Evolutionary conservation across 2,113 vertebrate genomes (phyloP).

Genomic region (Hippopotamus amphibius): DNA sequence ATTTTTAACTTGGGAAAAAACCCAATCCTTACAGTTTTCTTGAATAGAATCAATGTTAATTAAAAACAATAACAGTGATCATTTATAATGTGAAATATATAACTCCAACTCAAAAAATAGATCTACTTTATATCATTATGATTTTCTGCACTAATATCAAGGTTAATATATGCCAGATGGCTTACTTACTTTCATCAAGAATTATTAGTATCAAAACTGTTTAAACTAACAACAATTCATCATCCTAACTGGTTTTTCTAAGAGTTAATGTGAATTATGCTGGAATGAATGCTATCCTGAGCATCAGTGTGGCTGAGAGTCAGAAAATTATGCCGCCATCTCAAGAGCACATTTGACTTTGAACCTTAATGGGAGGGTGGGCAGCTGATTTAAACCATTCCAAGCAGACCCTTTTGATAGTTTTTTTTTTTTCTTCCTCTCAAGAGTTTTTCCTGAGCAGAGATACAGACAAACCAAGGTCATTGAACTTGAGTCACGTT

Average conservation of each 20-base stretch:
- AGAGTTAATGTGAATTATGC: constrained; percentile 72
- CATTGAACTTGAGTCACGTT: neutral
- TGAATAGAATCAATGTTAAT: constrained; percentile 48
- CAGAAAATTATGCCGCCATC: constrained; percentile 46
- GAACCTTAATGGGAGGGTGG: neutral
- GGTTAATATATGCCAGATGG: constrained; percentile 79
- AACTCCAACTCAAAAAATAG: constrained; percentile 45
- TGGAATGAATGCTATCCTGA: constrained; percentile 60
- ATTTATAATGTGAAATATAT: constrained; percentile 60
- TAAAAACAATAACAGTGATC: constrained; percentile 44
- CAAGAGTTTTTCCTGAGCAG: neutral
- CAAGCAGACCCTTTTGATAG: neutral
- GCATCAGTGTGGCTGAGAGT: constrained; percentile 18
- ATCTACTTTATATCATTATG: constrained; percentile 52
- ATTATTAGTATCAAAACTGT: constrained; percentile 79
- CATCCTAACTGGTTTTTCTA: constrained; percentile 79
- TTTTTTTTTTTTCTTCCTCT: neutral
- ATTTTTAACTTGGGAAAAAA: constrained; percentile 54
- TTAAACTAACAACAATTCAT: constrained; percentile 80
- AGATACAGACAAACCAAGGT: constrained; percentile 34
- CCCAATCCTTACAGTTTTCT: neutral
- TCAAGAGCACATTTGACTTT: constrained; percentile 41
- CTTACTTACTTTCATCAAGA: constrained; percentile 80
- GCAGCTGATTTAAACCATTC: neutral
- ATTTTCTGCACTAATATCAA: constrained; percentile 72